Percentiles rank a stretch among this genome's conserved stretches.
Evolutionary conservation across 2,888 invertebrate species (phyloP).

Genomic region (Erebia palarica): DNA sequence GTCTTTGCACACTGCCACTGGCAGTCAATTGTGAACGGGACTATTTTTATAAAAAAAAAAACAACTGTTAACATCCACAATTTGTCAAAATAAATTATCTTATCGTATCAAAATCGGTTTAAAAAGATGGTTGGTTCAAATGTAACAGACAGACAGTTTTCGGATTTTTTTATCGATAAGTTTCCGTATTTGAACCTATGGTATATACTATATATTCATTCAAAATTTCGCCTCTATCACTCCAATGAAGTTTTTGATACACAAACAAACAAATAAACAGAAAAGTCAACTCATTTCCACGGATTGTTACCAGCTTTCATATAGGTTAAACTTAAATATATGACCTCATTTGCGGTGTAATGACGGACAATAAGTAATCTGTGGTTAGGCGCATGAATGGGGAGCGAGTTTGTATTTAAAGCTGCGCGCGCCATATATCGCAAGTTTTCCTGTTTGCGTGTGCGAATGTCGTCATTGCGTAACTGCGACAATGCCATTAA

Average conservation of each 20-base stretch:
- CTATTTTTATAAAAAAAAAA: no score
- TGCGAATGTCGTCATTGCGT: slow-evolving; percentile 42
- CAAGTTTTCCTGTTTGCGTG: slow-evolving; percentile 49
- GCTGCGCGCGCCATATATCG: slow-evolving; percentile 27
- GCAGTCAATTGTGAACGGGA: no score
- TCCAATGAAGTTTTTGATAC: neutral
- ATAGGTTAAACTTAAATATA: slow-evolving; percentile 1
- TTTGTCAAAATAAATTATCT: no score
- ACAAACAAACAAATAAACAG: neutral
- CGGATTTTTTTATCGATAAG: no score
- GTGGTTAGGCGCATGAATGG: slow-evolving; percentile 40
- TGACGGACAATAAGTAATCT: slow-evolving; percentile 34
- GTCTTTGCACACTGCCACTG: no score
- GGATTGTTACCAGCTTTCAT: slow-evolving; percentile 15
- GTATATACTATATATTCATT: no score
- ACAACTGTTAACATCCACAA: no score
- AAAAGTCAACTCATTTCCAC: neutral
- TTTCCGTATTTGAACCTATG: no score
- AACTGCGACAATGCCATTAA: slow-evolving; percentile 40
- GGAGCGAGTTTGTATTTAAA: slow-evolving; percentile 26
- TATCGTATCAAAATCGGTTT: no score
- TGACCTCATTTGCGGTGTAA: slow-evolving; percentile 36
- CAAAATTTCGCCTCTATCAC: no score
- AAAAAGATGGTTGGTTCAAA: no score
- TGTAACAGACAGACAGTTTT: no score